These are phyloP conservation scores for Halocaridina rubra DNA, from an alignment of 2,888 invertebrate genomes.

Conservation along the genomic window DNA sequence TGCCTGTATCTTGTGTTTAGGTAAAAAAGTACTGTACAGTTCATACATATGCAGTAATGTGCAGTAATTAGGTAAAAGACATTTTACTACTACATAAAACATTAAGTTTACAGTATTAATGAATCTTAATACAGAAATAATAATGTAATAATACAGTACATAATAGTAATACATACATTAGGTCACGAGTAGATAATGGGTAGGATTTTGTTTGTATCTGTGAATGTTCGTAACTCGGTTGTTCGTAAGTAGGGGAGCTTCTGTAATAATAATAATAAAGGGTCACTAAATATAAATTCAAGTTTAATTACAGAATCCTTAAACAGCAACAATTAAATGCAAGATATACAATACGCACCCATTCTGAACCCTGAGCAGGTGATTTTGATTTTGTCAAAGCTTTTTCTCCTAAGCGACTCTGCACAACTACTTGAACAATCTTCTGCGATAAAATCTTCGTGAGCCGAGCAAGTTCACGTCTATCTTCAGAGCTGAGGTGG, in stretches of 20 bases:
- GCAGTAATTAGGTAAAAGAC: background rate
- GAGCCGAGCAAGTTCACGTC: constrained; percentile 43
- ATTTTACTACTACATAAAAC: background rate
- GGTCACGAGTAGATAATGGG: too few relatives aligned
- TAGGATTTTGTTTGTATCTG: too few relatives aligned
- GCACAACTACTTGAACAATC: constrained; percentile 90
- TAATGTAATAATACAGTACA: too few relatives aligned
- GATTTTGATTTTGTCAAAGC: constrained; percentile 84
- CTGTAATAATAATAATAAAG: background rate
- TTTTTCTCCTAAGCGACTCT: constrained; percentile 90
- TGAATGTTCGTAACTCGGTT: too few relatives aligned
- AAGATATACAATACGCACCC: constrained; percentile 73
- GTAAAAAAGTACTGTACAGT: too few relatives aligned
- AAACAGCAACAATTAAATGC: background rate
- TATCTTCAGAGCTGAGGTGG: constrained; percentile 40
- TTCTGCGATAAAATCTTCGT: constrained; percentile 72
- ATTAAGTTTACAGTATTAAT: too few relatives aligned
- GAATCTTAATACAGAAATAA: too few relatives aligned
- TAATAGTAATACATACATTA: too few relatives aligned
- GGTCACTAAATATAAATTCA: background rate
- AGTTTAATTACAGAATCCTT: background rate
- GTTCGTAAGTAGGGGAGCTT: too few relatives aligned
- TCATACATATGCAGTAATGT: too few relatives aligned
- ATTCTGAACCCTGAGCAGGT: constrained; percentile 82
- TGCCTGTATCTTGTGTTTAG: too few relatives aligned